Conservation (phyloP, 2,888 invertebrate species). For the Eristalis pertinax region DNA sequence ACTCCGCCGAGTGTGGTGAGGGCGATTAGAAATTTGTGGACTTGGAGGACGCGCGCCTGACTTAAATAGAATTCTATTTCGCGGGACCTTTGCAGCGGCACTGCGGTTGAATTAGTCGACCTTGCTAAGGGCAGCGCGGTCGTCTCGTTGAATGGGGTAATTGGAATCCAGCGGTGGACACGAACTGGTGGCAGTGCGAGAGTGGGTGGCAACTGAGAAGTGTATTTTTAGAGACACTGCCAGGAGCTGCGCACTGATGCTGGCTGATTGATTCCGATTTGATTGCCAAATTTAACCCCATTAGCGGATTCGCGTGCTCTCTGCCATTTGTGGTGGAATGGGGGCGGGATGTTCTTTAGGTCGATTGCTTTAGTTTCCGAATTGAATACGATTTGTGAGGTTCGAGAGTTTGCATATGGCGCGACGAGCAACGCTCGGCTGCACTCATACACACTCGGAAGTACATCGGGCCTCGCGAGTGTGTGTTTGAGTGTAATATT, state of each 20-base stretch:
- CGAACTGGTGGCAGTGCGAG: constrained; percentile 2
- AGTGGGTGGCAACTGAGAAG: neutral
- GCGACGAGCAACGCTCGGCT: too few relatives aligned
- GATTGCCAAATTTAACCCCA: neutral
- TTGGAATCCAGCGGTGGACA: constrained; percentile 22
- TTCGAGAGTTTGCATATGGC: too few relatives aligned
- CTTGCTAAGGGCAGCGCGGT: neutral
- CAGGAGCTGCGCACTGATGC: neutral
- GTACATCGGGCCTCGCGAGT: too few relatives aligned
- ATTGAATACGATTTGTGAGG: too few relatives aligned
- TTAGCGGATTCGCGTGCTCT: neutral
- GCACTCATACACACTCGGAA: too few relatives aligned
- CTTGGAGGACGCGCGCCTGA: neutral
- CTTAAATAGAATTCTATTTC: constrained; percentile 43
- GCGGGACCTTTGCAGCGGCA: constrained; percentile 38
- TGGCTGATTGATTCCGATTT: neutral
- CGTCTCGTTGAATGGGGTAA: neutral
- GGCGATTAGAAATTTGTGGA: constrained; percentile 50
- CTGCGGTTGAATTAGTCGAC: constrained; percentile 30
- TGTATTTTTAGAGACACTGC: neutral
- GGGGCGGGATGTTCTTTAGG: too few relatives aligned
- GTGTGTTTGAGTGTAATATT: too few relatives aligned
- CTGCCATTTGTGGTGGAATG: too few relatives aligned
- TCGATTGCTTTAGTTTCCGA: too few relatives aligned
- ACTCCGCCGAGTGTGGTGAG: constrained; percentile 2